Conservation (phyloP, 2,888 invertebrate species). For the Aporophyla lueneburgensis region DNA sequence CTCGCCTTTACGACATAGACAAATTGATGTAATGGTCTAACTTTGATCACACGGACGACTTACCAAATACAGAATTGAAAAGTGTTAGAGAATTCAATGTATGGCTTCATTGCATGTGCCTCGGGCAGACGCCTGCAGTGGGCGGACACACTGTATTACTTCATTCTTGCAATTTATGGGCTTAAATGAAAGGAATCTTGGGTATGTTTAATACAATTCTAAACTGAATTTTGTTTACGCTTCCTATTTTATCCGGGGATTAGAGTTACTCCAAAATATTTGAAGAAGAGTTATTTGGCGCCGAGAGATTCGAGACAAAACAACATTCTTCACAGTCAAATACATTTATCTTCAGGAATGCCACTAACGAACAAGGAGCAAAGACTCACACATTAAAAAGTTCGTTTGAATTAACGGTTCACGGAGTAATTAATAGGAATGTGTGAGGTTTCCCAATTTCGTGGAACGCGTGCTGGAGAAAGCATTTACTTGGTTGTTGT, state of each 20-base stretch:
- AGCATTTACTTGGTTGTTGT: conserved; percentile 74
- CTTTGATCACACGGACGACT: conserved; percentile 51
- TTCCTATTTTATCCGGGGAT: conserved; percentile 34
- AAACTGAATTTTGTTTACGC: conserved; percentile 51
- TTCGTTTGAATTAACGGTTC: conserved; percentile 63
- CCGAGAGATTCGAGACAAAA: conserved; percentile 16
- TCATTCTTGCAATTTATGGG: conserved; percentile 80
- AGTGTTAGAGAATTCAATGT: conserved; percentile 61
- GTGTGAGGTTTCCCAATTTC: conserved; percentile 72
- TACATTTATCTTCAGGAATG: conserved; percentile 43
- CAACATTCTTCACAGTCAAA: conserved; percentile 39
- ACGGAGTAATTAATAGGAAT: conserved; percentile 65
- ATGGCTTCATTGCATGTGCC: conserved; percentile 70
- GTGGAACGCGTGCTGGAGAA: conserved; percentile 72
- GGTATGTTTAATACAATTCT: conserved; percentile 54
- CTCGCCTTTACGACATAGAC: conserved; percentile 58
- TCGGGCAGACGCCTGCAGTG: conserved; percentile 72
- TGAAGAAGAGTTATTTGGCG: conserved; percentile 28
- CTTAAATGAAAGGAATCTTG: conserved; percentile 68
- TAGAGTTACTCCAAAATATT: conserved; percentile 19
- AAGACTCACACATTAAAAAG: conserved; percentile 45
- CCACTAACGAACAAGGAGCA: conserved; percentile 34
- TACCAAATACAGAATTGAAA: conserved; percentile 64
- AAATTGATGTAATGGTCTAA: conserved; percentile 57
- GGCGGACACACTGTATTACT: conserved; percentile 81